These are phyloP conservation scores for Pangasius macronema DNA, from an alignment of 2,797 vertebrate species.

Conservation along the genomic window DNA sequence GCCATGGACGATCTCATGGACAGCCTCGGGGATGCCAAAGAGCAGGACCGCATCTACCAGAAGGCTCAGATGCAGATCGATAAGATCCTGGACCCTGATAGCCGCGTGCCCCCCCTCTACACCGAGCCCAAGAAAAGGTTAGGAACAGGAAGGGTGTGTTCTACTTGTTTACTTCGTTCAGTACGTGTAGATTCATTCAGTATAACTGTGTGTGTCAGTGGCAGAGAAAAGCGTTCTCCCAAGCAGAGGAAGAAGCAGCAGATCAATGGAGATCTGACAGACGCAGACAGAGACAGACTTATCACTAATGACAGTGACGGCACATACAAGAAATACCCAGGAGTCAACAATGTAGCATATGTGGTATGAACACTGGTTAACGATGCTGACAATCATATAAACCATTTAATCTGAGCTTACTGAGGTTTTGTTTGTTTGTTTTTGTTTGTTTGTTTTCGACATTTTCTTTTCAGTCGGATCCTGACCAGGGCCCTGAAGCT, in stretches of 20 bases:
- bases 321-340: constrained; percentile 90
- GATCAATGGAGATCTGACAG: constrained; percentile 82
- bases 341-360: constrained; percentile 94
- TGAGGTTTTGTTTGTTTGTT: not conserved
- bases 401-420: not conserved
- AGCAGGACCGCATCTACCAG: constrained; percentile 90
- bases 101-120: constrained; percentile 83
- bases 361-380: constrained; percentile 75
- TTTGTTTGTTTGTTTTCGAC: not conserved
- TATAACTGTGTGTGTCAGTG: constrained; percentile 65
- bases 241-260: constrained; percentile 88
- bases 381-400: not conserved
- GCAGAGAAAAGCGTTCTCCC: constrained; percentile 87
- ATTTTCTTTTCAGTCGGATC: constrained; percentile 82
- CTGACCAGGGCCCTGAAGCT: constrained; percentile 86
- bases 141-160: not conserved
- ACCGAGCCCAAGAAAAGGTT: constrained; percentile 93
- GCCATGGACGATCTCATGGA: constrained; percentile 85
- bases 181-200: not conserved
- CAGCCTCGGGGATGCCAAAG: constrained; percentile 81
- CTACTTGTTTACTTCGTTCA: not conserved
- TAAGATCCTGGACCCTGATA: constrained; percentile 92
- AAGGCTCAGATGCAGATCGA: constrained; percentile 95
- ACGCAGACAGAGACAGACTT: constrained; percentile 91
- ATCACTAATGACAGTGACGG: constrained; percentile 90